Percentiles rank a stretch among this genome's conserved stretches.
phyloP scores from a whole-genome alignment of 2,888 invertebrate species.

The Xylocampa areola region DNA sequence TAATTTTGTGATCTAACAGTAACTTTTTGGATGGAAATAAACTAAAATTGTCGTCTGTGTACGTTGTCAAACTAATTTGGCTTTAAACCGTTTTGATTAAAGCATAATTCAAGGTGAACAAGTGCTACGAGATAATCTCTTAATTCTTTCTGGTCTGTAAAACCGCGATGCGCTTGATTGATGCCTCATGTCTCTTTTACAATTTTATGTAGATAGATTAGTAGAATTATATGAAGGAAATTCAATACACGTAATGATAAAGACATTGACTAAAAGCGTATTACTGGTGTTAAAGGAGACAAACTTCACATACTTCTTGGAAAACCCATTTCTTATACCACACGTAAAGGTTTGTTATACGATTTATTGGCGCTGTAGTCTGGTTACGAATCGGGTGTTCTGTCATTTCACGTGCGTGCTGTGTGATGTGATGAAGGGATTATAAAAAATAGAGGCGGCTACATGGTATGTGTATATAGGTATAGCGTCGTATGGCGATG shows the following conservation, averaged over 20 bases:
- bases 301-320: slow-evolving; percentile 23
- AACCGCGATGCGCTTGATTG: slow-evolving; percentile 12
- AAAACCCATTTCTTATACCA: slow-evolving; percentile 27
- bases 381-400: slow-evolving; percentile 26
- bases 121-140: slow-evolving; percentile 29
- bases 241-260: slow-evolving; percentile 28
- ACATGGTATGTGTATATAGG: not conserved
- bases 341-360: slow-evolving; percentile 17
- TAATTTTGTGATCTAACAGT: not conserved
- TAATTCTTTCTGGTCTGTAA: slow-evolving; percentile 6
- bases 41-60: not conserved
- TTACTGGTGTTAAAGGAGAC: slow-evolving; percentile 4
- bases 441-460: slow-evolving; percentile 16
- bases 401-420: slow-evolving; percentile 4
- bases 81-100: slow-evolving; percentile 22
- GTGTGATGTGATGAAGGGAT: slow-evolving; percentile 6
- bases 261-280: slow-evolving; percentile 9
- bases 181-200: slow-evolving; percentile 1
- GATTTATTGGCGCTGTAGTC: slow-evolving; percentile 30
- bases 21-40: not conserved
- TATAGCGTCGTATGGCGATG: slow-evolving; percentile 8
- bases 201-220: slow-evolving; percentile 11
- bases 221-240: slow-evolving; percentile 19
- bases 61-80: not conserved
- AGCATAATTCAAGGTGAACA: slow-evolving; percentile 25